A percentile compares a stretch with the other conserved stretches of the same genome.
Conservation (phyloP, 1,140 invertebrate species). For the Drosophila willistoni region DNA sequence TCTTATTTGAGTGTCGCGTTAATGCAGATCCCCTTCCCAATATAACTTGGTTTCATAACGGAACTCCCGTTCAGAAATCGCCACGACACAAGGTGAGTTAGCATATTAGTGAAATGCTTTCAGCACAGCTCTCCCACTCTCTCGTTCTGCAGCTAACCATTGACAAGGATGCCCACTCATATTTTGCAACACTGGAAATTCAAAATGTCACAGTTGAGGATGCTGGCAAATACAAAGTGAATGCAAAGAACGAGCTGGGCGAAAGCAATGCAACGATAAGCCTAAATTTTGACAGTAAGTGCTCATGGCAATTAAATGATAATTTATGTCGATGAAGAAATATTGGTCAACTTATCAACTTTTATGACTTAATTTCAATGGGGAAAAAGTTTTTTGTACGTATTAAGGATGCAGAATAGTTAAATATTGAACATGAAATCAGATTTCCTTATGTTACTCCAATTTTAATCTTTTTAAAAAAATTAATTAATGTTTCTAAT, state of each 20-base stretch:
- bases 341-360: not conserved
- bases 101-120: not conserved
- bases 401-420: not conserved
- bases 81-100: constrained; percentile 90
- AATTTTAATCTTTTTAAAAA: too few species aligned
- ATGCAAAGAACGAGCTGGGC: constrained; percentile 97
- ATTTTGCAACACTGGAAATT: constrained; percentile 95
- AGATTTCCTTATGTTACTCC: too few species aligned
- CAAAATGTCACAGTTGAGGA: constrained; percentile 97
- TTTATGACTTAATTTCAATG: not conserved
- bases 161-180: constrained; percentile 95
- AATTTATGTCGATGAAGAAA: not conserved
- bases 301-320: not conserved
- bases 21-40: constrained; percentile 96
- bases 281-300: constrained; percentile 99
- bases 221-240: constrained; percentile 98
- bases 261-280: constrained; percentile 98
- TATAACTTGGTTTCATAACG: constrained; percentile 96
- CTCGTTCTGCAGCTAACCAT: constrained; percentile 89
- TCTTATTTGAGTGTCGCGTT: constrained; percentile 98
- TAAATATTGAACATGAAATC: too few species aligned
- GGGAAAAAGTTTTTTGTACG: not conserved
- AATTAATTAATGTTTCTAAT: too few species aligned
- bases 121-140: not conserved
- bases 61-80: constrained; percentile 89